These are phyloP conservation scores for Miichthys miiuy DNA, from an alignment of 2,797 vertebrate species.

Conservation along the genomic window DNA sequence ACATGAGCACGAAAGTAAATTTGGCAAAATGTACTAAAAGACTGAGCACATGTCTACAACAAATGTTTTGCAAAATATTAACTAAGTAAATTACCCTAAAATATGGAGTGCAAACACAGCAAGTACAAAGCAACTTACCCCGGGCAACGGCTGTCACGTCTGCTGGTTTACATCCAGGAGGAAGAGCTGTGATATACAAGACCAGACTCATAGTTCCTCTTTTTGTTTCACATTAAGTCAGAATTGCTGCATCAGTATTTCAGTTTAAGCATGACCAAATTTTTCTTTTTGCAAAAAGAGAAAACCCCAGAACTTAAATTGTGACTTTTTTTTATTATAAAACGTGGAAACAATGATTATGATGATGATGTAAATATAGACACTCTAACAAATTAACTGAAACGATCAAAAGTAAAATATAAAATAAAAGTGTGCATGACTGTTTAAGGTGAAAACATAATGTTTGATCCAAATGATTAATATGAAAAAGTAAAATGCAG, in stretches of 20 bases:
- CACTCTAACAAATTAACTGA: not conserved
- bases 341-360: not conserved
- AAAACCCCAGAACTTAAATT: not conserved
- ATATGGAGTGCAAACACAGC: not conserved
- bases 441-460: not conserved
- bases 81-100: not conserved
- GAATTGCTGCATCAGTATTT: not conserved
- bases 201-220: constrained; percentile 19
- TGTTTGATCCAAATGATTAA: not conserved
- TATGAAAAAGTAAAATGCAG: constrained; percentile 5
- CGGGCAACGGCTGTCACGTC: not conserved
- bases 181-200: not conserved
- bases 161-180: not conserved
- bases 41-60: not conserved
- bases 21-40: not conserved
- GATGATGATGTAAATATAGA: not conserved
- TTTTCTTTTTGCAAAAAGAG: not conserved
- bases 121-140: constrained; percentile 24
- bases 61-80: no score
- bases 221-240: constrained; percentile 46
- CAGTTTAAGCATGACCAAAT: not conserved
- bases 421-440: no score
- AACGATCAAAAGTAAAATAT: not conserved
- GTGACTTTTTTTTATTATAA: constrained; percentile 2
- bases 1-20: constrained; percentile 16